phyloP scores from a whole-genome alignment of 2,113 vertebrate species.

The Aleadryas rufinucha region DNA sequence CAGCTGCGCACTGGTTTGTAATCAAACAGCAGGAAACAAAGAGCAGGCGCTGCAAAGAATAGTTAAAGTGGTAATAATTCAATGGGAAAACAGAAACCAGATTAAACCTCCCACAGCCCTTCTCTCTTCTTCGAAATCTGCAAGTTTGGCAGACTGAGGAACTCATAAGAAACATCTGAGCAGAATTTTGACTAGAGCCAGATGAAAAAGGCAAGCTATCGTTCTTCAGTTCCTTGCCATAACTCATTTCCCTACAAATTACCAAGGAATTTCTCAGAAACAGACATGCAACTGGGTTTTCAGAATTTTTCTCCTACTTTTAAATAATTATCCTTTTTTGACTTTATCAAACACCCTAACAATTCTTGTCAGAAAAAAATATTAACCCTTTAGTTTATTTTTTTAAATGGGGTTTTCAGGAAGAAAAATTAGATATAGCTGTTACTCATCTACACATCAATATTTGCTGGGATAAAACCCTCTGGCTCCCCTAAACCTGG shows the following conservation, averaged over 20 bases:
- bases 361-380: neutral
- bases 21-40: neutral
- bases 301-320: neutral
- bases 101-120: neutral
- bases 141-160: neutral
- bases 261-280: neutral
- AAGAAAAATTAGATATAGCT: neutral
- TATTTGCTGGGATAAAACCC: neutral
- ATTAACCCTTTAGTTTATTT: neutral
- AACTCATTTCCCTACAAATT: neutral
- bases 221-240: neutral
- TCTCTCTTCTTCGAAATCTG: neutral
- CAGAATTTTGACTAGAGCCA: neutral
- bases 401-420: neutral
- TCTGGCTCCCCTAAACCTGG: neutral
- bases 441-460: neutral
- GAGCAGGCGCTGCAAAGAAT: accelerated
- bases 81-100: neutral
- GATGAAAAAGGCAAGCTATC: neutral
- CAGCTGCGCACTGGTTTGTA: neutral
- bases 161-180: neutral
- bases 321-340: neutral
- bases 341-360: neutral
- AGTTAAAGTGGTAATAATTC: neutral
- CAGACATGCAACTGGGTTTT: neutral